Conservation (phyloP, 1,140 invertebrate species). For the Carcinoscorpius rotundicauda region DNA sequence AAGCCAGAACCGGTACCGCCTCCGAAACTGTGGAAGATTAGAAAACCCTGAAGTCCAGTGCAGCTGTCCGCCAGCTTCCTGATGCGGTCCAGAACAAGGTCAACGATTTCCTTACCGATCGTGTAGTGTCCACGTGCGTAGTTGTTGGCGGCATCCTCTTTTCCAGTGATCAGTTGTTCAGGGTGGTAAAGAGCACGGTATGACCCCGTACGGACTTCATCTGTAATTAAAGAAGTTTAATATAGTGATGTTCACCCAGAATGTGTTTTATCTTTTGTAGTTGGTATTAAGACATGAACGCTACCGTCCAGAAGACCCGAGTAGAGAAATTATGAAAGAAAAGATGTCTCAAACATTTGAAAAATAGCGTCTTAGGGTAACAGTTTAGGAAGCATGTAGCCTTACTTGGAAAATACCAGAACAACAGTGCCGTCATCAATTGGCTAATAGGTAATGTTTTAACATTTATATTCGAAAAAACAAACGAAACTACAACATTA, state of each 20-base stretch:
- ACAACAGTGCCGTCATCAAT: neutral
- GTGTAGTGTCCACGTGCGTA: constrained; percentile 47
- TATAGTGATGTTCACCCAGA: neutral
- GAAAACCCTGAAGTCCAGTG: constrained; percentile 36
- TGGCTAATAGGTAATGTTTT: neutral
- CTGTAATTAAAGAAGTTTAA: constrained; percentile 15
- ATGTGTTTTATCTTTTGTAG: neutral
- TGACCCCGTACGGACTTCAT: constrained; percentile 45
- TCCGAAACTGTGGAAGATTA: constrained; percentile 45
- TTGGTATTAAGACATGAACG: neutral
- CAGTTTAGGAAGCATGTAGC: no score
- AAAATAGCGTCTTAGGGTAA: no score
- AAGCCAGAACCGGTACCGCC: constrained; percentile 63
- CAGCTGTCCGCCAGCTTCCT: constrained; percentile 30
- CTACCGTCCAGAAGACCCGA: neutral
- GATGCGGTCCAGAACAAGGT: constrained; percentile 57
- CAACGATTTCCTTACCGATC: constrained; percentile 51
- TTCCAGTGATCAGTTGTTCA: constrained; percentile 50
- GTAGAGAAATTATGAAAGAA: no score
- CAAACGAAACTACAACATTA: no score
- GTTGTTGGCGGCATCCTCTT: constrained; percentile 50
- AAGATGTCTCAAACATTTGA: no score
- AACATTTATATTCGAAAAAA: no score
- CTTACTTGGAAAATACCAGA: neutral
- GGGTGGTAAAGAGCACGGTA: constrained; percentile 55